A percentile compares a stretch with the other conserved stretches of the same genome.
These are phyloP conservation scores for Alviniconcha marisindica DNA, from an alignment of 1,140 invertebrate species.

Conservation along the genomic window DNA sequence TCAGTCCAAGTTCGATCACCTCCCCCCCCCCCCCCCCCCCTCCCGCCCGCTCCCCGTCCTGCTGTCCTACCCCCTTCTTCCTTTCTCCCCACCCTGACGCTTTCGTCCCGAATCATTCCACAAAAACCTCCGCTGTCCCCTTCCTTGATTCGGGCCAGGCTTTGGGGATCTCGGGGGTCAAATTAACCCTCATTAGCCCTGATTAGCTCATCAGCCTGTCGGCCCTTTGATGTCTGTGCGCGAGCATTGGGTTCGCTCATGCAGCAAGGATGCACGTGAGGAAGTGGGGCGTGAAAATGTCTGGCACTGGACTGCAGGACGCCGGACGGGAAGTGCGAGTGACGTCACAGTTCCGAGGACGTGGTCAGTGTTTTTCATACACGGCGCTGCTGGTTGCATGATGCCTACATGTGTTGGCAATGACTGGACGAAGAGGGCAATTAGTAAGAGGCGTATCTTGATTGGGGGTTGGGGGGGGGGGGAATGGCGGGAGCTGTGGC, in stretches of 20 bases:
- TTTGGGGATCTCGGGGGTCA: conserved; percentile 22
- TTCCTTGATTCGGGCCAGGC: conserved; percentile 2
- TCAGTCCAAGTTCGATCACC: not conserved
- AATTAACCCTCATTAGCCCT: conserved; percentile 41
- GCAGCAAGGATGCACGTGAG: conserved; percentile 16
- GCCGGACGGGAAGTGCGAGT: not conserved
- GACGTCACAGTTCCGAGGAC: not conserved
- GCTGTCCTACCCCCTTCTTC: not conserved
- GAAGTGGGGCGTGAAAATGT: not conserved
- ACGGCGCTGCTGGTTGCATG: too few species aligned
- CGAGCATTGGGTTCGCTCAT: not conserved
- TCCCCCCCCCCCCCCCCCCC: not conserved
- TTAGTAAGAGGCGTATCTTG: too few species aligned
- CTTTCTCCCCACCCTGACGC: not conserved
- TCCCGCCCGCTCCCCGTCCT: not conserved
- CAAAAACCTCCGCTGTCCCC: not conserved
- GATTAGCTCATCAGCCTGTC: conserved; percentile 25
- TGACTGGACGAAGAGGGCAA: not conserved
- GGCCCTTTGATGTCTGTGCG: conserved; percentile 33
- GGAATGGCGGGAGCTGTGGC: not conserved
- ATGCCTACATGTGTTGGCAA: too few species aligned
- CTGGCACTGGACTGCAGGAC: not conserved
- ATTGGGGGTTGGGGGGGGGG: not conserved
- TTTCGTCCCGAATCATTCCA: not conserved
- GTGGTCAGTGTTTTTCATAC: too few species aligned